Base-by-base conservation (phyloP, 2,888 invertebrate species). In the Anthoptus insignis region DNA sequence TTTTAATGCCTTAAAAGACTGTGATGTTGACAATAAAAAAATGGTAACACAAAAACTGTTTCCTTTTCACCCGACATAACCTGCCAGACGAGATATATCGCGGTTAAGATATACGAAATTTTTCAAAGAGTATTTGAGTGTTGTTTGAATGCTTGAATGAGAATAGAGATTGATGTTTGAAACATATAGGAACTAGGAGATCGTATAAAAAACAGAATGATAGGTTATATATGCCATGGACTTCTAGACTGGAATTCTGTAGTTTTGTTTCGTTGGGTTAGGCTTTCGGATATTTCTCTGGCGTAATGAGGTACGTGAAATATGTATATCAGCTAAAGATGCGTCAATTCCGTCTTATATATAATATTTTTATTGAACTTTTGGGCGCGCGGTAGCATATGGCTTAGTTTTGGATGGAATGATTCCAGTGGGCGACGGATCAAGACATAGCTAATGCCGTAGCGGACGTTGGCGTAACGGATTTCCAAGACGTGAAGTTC, bases 401-500 rank as follows among this genome's bases (percentile, higher is more conserved):
- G 64, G 70, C 80, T 89, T 81, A 89, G 90, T 85, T 84, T 83
- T 84, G 78, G 79, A 81, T 86, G 37, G 22, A 75, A 80, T 78
- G 86, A 86, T 94, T 95, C 69, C 91, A 98, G 99, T 99, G 99
- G 99, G 99, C 99, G 60, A 99, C 99, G 70, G 99, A 99, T 93
- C 98, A 98, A 92, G 99, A 99, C 83, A 97, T 99, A 73, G 96
- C 97, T 57, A 98, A 98, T 91, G 97, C 97, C n/a, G 95, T 99
- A 68, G 95, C 95, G 59, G 96, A 97, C 74, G 94, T 98, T 76
- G 99, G 99, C 53, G 97, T 99, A 6, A 95, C 94, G 63, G 99
- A 99, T 91, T 97, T 99, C 81, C 95, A 99, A 80, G 99, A 99
- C 86, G 99, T 99, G 37, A 99, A 99, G 92, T 99, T 99, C 93